phyloP scores from a whole-genome alignment of 2,113 vertebrate genomes.

The Indicator maculatus region DNA sequence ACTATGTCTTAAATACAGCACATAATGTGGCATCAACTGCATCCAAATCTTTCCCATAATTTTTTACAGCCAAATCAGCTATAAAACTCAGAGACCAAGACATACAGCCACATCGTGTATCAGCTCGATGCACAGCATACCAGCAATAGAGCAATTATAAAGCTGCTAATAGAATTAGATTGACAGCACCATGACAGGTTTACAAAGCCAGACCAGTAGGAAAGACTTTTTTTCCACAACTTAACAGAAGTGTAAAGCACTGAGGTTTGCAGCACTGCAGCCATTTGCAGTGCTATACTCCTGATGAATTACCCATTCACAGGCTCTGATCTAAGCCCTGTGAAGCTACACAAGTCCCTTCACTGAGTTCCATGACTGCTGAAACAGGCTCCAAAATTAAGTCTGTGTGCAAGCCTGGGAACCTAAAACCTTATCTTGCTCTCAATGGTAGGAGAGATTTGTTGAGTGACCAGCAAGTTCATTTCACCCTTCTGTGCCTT shows the following conservation, averaged over 20 bases:
- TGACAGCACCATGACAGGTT: background rate
- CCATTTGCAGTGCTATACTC: background rate
- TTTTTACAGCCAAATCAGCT: background rate
- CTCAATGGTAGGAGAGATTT: background rate
- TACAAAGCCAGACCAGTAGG: background rate
- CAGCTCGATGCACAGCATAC: background rate
- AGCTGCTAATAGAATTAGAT: background rate
- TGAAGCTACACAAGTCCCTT: background rate
- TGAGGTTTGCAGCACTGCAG: background rate
- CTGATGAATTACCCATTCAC: background rate
- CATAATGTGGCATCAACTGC: background rate
- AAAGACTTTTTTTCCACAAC: background rate
- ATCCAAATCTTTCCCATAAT: background rate
- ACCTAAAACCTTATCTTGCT: background rate
- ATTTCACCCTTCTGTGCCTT: background rate
- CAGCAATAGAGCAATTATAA: background rate
- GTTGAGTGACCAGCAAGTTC: background rate
- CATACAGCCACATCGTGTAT: background rate
- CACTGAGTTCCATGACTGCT: background rate
- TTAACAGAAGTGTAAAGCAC: background rate
- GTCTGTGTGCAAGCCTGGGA: background rate
- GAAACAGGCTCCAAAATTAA: background rate
- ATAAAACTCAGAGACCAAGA: conserved; percentile 10
- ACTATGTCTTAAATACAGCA: background rate
- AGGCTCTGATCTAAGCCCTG: background rate